These are phyloP conservation scores for Spatula versicolor DNA, from an alignment of 2,797 vertebrate genomes.

Conservation along the genomic window DNA sequence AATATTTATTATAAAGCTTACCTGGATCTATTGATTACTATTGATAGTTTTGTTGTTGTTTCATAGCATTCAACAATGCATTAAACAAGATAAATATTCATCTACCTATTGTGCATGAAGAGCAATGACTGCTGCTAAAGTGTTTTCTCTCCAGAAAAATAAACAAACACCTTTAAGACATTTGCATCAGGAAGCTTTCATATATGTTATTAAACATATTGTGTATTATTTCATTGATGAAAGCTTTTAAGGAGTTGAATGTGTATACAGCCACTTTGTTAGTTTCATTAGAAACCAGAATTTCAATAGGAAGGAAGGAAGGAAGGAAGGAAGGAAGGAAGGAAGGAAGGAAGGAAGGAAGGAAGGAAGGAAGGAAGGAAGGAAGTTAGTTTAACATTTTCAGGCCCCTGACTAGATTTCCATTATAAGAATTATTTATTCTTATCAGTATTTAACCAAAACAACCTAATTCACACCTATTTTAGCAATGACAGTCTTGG, in stretches of 20 bases:
- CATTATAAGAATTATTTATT: background rate
- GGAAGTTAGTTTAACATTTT: background rate
- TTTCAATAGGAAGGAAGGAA: background rate
- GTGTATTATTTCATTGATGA: background rate
- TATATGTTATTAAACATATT: background rate
- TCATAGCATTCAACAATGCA: background rate
- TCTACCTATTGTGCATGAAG: background rate
- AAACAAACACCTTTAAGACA: background rate
- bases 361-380: background rate
- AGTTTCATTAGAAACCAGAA: background rate
- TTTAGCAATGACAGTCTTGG: background rate
- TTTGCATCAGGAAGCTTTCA: background rate
- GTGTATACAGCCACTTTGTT: background rate
- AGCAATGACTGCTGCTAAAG: background rate
- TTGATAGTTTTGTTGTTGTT: background rate
- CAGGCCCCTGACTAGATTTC: background rate
- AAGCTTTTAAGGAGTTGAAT: background rate
- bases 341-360: background rate
- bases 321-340: too few species aligned
- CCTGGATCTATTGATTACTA: background rate
- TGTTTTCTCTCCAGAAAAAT: background rate
- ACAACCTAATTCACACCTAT: background rate
- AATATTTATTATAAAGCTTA: background rate
- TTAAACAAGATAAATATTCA: slow-evolving; percentile 1
- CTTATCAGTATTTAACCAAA: background rate